Conservation (phyloP, 2,113 vertebrate species). For the Anser cygnoides region DNA sequence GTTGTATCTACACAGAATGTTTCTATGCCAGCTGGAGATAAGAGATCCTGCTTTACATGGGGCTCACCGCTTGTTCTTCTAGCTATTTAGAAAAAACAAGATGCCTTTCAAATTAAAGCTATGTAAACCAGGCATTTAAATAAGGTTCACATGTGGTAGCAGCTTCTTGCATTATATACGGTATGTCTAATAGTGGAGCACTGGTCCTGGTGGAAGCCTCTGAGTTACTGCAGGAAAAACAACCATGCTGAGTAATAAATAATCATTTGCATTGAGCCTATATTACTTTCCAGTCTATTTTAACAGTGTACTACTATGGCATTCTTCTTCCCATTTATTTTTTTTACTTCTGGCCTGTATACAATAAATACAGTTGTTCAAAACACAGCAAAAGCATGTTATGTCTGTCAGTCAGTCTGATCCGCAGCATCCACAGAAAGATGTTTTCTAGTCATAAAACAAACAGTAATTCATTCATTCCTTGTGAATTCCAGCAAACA, state of each 20-base stretch:
- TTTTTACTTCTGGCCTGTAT: background rate
- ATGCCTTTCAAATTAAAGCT: background rate
- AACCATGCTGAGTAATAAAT: background rate
- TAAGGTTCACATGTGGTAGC: background rate
- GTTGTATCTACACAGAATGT: background rate
- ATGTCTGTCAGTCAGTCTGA: background rate
- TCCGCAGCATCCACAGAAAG: slow-evolving; percentile 22
- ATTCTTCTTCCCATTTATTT: background rate
- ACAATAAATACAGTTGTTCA: background rate
- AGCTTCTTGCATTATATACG: background rate
- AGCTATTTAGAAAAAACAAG: background rate
- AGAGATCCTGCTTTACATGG: background rate
- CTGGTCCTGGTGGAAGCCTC: background rate
- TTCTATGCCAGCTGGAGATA: background rate
- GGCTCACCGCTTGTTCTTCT: background rate
- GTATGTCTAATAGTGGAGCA: background rate
- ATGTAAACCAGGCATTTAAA: background rate
- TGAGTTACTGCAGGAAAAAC: background rate
- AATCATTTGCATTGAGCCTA: background rate
- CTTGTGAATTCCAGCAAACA: slow-evolving; percentile 55
- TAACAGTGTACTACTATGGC: background rate
- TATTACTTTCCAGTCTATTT: background rate
- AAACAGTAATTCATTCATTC: slow-evolving; percentile 51
- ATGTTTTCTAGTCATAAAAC: slow-evolving; percentile 37
- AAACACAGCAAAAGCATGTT: background rate